These are phyloP conservation scores for Heliconius ismenius DNA, from an alignment of 2,888 invertebrate genomes.

Conservation along the genomic window DNA sequence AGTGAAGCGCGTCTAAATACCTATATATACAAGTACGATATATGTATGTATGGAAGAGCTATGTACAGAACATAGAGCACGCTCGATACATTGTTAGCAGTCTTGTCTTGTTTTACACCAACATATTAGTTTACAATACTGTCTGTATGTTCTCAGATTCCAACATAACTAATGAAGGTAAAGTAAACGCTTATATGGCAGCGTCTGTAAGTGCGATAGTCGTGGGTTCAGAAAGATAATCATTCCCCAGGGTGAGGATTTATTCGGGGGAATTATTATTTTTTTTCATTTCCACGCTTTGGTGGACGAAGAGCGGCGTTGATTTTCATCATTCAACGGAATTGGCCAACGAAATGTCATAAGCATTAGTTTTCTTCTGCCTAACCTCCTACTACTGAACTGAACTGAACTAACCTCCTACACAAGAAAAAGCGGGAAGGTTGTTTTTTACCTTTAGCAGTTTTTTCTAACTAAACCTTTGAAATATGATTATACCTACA, in stretches of 20 bases:
- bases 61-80: slow-evolving; percentile 2
- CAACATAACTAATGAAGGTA: neutral
- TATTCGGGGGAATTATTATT: too few species aligned
- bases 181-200: neutral
- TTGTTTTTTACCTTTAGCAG: too few species aligned
- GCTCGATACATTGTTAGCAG: slow-evolving; percentile 5
- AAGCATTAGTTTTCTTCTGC: too few species aligned
- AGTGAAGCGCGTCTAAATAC: slow-evolving; percentile 23
- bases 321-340: too few species aligned
- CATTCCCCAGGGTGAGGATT: neutral
- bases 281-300: too few species aligned
- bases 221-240: neutral
- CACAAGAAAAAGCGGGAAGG: too few species aligned
- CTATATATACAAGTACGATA: neutral
- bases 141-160: slow-evolving; percentile 6
- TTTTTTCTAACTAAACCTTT: too few species aligned
- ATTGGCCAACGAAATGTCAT: too few species aligned
- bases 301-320: too few species aligned
- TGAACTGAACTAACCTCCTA: too few species aligned
- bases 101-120: slow-evolving; percentile 11
- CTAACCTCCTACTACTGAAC: too few species aligned
- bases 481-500: neutral
- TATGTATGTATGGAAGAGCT: neutral
- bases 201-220: neutral
- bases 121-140: slow-evolving; percentile 9